phyloP scores from a whole-genome alignment of 92 coral and sea anemone species.

The Zoanthus sociatus region DNA sequence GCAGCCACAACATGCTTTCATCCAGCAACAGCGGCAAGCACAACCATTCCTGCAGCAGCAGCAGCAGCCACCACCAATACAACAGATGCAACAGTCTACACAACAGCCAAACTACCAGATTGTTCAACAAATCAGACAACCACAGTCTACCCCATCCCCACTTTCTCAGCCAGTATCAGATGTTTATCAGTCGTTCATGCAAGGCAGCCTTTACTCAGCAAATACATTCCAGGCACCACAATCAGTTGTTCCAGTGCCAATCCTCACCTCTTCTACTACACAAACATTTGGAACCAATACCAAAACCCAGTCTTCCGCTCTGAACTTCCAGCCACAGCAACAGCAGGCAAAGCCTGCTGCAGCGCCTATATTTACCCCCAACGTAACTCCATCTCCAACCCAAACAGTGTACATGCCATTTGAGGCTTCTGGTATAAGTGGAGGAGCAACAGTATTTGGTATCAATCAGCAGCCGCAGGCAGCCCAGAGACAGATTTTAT shows the following conservation, averaged over 20 bases:
- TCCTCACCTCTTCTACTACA: conserved; percentile 83
- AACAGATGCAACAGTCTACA: conserved; percentile 77
- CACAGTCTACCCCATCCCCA: conserved; percentile 87
- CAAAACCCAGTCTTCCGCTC: conserved; percentile 81
- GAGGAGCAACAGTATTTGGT: conserved; percentile 73
- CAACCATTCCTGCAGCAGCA: conserved; percentile 74
- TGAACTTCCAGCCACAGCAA: conserved; percentile 77
- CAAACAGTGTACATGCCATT: conserved; percentile 88
- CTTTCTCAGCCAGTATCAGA: conserved; percentile 88
- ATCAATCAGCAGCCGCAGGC: conserved; percentile 76
- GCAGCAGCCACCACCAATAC: conserved; percentile 74
- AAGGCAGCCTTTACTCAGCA: conserved; percentile 82
- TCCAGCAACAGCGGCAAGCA: conserved; percentile 42
- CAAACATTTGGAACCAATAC: conserved; percentile 80
- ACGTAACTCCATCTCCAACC: conserved; percentile 67
- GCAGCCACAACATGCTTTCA: conserved; percentile 63
- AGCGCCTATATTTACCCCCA: conserved; percentile 77
- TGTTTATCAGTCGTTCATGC: conserved; percentile 75
- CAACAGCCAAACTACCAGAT: conserved; percentile 72
- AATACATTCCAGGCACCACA: conserved; percentile 84
- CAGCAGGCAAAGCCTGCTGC: conserved; percentile 76
- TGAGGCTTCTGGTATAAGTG: conserved; percentile 76
- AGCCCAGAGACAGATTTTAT: conserved; percentile 75
- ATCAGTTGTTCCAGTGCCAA: conserved; percentile 79
- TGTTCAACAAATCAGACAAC: conserved; percentile 75